Conservation (phyloP, 2,113 vertebrate genomes). For the Orthonyx spaldingii region DNA sequence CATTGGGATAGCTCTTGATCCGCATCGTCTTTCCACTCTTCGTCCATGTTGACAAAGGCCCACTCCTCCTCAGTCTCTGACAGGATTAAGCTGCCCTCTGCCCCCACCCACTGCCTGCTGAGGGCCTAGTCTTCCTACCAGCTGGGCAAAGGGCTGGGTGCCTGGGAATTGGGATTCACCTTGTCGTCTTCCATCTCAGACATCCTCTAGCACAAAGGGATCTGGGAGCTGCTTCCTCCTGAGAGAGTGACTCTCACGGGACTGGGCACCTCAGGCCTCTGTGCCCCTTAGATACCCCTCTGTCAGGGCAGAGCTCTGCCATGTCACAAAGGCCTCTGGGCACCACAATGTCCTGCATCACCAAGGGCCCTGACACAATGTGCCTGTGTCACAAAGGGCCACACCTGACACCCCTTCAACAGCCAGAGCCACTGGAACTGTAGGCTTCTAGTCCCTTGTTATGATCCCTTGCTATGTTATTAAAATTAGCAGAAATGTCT, state of each 20-base stretch:
- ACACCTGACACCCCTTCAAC: accelerated
- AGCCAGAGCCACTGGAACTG: background rate
- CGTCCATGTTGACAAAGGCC: background rate
- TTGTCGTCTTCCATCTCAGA: background rate
- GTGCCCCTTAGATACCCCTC: accelerated
- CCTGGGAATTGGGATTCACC: background rate
- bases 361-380: accelerated
- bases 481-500: background rate
- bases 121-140: background rate
- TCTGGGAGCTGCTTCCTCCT: background rate
- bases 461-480: too few species aligned
- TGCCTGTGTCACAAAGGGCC: background rate
- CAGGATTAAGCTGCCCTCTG: background rate
- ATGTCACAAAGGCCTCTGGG: background rate
- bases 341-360: background rate
- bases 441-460: background rate
- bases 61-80: background rate
- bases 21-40: accelerated
- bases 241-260: accelerated
- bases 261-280: background rate
- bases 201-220: background rate
- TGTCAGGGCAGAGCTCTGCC: accelerated
- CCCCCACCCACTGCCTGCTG: background rate
- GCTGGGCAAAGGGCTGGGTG: too few species aligned
- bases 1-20: background rate